Evolutionary conservation across 2,113 vertebrate genomes (phyloP).

Genomic region (Arvicanthis niloticus): DNA sequence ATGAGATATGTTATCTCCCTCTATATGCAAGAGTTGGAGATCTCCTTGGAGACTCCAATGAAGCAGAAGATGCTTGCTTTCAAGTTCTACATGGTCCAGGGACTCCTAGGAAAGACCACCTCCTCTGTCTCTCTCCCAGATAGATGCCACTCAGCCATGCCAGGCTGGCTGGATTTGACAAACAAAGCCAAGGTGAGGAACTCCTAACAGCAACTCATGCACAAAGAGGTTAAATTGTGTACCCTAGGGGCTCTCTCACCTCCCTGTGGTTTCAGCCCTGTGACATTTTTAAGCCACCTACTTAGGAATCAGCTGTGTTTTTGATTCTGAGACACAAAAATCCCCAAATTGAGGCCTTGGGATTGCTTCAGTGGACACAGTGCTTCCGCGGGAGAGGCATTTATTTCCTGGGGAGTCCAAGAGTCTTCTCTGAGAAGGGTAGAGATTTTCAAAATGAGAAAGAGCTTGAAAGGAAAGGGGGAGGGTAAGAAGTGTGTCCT

Average conservation of each 20-base stretch:
- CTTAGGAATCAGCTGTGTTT: background rate
- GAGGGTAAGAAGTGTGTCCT: background rate
- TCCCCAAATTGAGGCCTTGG: background rate
- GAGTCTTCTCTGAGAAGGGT: background rate
- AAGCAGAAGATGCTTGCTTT: background rate
- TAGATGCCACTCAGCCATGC: background rate
- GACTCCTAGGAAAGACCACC: background rate
- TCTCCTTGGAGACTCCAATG: background rate
- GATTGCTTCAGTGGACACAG: background rate
- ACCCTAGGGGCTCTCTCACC: background rate
- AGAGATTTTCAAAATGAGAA: background rate
- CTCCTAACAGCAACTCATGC: too few species aligned
- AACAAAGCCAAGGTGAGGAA: background rate
- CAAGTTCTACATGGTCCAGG: background rate
- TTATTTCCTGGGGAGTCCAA: background rate
- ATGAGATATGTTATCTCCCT: background rate
- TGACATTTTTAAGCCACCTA: background rate
- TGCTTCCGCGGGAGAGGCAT: background rate
- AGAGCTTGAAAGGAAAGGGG: background rate
- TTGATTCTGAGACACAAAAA: background rate
- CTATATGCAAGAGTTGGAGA: background rate
- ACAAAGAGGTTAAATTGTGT: background rate
- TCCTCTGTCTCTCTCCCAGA: background rate
- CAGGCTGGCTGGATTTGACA: background rate
- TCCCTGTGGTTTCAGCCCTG: background rate